Evolutionary conservation across 2,113 vertebrate genomes (phyloP).

Genomic region (Dasyornis broadbenti): DNA sequence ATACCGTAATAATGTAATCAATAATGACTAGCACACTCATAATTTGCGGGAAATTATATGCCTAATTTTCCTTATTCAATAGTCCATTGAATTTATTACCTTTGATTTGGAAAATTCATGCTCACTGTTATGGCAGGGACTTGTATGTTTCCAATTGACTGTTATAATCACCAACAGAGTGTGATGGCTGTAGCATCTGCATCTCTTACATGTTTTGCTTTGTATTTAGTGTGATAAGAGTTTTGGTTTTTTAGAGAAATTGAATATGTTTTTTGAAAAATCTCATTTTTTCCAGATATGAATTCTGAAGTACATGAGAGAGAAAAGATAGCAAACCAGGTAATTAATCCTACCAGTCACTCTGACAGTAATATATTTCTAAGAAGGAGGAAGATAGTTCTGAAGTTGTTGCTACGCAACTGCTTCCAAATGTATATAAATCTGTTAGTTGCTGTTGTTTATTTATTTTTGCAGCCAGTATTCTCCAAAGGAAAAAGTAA

Average conservation of each 20-base stretch:
- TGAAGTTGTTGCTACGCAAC: slow-evolving; percentile 38
- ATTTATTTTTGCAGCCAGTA: not conserved
- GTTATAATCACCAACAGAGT: not conserved
- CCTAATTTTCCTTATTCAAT: not conserved
- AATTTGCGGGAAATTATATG: not conserved
- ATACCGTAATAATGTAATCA: not conserved
- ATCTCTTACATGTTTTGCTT: fast-evolving
- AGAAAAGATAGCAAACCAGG: not conserved
- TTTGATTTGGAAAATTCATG: not conserved
- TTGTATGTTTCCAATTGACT: not conserved
- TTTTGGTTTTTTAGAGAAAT: not conserved
- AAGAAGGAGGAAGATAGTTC: not conserved
- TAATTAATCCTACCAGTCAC: not conserved
- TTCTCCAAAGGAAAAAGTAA: not conserved
- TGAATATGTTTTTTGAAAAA: not conserved
- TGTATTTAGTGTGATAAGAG: not conserved
- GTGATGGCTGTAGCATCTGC: not conserved
- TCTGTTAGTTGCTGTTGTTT: not conserved
- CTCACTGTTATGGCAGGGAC: not conserved
- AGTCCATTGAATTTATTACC: not conserved
- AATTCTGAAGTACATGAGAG: not conserved
- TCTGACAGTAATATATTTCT: not conserved
- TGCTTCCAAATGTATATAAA: not conserved
- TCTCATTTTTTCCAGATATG: not conserved
- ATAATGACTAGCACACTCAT: not conserved